Evolutionary conservation across 2,113 vertebrate species (phyloP), one percentile per base, ranked within the genome.

Genomic region (Bagarius yarrelli): DNA sequence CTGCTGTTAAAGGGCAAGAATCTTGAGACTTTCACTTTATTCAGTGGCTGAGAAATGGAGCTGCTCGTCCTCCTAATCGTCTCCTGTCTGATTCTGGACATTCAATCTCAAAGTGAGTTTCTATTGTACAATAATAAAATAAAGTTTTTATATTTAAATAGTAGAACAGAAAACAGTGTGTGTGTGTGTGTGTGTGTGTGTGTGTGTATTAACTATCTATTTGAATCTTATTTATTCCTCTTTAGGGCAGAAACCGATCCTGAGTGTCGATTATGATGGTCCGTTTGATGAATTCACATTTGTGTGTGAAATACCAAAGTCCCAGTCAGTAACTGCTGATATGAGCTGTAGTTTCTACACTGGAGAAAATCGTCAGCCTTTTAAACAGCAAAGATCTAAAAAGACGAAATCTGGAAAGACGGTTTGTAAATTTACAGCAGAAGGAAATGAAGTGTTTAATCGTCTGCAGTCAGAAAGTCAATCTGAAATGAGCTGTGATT

Each of bases 341-440:
- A 50, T 84, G 59, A 83, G 0, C n/a, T 85, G 84, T 85, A 59
- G 59, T 40, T 71, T 87, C 52, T 87, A 87, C 80, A 79, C 63
- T 84, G 83, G 81, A 69, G 69, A 86, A 73, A 34, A 57, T 67
- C 18, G 18, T 53, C 61, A 53, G 50, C 60, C 0, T 44, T 71
- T 79, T 32, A 34, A 53, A 23, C 12, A 59, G 23, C 0, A n/a
- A n/a, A n/a, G n/a, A n/a, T n/a, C n/a, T n/a, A n/a, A n/a, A n/a
- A n/a, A n/a, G n/a, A n/a, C n/a, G n/a, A 25, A 1, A 52, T n/a
- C 13, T 44, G n/a, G 71, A 19, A 12, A 14, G 1, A 11, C 4
- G 4, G 0, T 0, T 8, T 85, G 86, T 47, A 0, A 1, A 1
- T 85, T 83, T 79, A 1, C 25, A 50, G 2, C 32, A 67, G 1